These are phyloP conservation scores for Lordiphosa mommai DNA, from an alignment of 1,140 invertebrate species.

Conservation along the genomic window DNA sequence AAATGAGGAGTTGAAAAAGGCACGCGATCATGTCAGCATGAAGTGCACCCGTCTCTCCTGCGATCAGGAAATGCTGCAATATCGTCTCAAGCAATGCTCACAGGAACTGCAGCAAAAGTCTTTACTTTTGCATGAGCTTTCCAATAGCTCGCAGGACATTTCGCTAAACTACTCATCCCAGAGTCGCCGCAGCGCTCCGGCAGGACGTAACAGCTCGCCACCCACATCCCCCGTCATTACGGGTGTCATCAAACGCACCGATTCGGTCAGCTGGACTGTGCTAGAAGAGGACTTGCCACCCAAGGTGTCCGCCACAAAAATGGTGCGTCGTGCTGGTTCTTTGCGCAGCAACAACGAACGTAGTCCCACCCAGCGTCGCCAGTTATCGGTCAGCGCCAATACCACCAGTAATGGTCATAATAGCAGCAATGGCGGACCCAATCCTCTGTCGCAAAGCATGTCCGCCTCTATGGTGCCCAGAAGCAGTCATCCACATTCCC, in stretches of 20 bases:
- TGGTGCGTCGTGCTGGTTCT: constrained; percentile 82
- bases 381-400: constrained; percentile 69
- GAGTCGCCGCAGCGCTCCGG: constrained; percentile 14
- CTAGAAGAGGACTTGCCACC: constrained; percentile 85
- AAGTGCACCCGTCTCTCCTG: constrained; percentile 88
- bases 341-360: constrained; percentile 79
- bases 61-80: constrained; percentile 92
- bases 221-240: constrained; percentile 86
- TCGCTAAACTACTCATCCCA: constrained; percentile 5
- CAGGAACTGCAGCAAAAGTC: constrained; percentile 56
- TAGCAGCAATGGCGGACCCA: constrained; percentile 56
- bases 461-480: constrained; percentile 80
- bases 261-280: constrained; percentile 90
- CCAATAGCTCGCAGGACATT: constrained; percentile 24
- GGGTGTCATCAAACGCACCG: constrained; percentile 89
- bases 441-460: constrained; percentile 81
- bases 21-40: constrained; percentile 85
- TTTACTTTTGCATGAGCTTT: constrained; percentile 50
- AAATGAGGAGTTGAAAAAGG: constrained; percentile 86
- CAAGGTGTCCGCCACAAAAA: constrained; percentile 83
- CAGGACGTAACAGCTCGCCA: constrained; percentile 75
- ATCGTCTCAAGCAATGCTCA: constrained; percentile 89
- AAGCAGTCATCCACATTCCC: constrained; percentile 31
- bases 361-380: constrained; percentile 76
- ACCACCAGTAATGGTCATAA: constrained; percentile 25